Percentiles rank a stretch among this genome's conserved stretches.
Conservation (phyloP, 2,888 invertebrate species). For the Xestoiulus laeticollis region DNA sequence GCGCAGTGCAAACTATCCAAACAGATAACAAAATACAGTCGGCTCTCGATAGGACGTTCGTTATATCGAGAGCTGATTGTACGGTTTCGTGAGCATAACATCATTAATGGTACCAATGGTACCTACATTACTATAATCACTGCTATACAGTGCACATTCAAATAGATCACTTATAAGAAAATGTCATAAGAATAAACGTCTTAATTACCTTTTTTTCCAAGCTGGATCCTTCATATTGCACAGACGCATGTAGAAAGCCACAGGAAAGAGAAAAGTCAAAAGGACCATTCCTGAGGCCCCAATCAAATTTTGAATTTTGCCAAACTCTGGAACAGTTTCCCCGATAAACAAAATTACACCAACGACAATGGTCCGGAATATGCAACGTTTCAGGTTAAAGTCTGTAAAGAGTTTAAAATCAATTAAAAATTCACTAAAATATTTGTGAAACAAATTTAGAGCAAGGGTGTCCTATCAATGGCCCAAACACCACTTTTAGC, state of each 20-base stretch:
- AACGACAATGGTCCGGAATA: constrained; percentile 71
- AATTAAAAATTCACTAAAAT: neutral
- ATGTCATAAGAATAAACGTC: neutral
- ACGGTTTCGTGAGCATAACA: no score
- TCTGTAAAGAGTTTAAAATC: constrained; percentile 65
- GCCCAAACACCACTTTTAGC: no score
- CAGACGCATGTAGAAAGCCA: constrained; percentile 73
- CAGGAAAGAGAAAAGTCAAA: constrained; percentile 75
- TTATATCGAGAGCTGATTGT: no score
- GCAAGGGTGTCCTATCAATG: neutral
- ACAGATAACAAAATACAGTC: no score
- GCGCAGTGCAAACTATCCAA: no score
- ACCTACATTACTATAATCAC: no score
- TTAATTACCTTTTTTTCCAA: constrained; percentile 67
- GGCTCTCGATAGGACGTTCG: no score
- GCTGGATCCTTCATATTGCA: constrained; percentile 65
- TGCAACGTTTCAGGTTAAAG: constrained; percentile 71
- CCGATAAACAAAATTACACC: constrained; percentile 72
- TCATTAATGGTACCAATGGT: no score
- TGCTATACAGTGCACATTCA: neutral
- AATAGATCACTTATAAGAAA: no score
- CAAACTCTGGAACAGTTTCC: constrained; percentile 75
- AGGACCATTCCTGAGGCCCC: constrained; percentile 76
- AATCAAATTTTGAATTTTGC: constrained; percentile 74
- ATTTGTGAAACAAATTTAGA: neutral